Base-by-base conservation (phyloP, 1,140 invertebrate genomes). In the Macrosteles quadrilineatus region DNA sequence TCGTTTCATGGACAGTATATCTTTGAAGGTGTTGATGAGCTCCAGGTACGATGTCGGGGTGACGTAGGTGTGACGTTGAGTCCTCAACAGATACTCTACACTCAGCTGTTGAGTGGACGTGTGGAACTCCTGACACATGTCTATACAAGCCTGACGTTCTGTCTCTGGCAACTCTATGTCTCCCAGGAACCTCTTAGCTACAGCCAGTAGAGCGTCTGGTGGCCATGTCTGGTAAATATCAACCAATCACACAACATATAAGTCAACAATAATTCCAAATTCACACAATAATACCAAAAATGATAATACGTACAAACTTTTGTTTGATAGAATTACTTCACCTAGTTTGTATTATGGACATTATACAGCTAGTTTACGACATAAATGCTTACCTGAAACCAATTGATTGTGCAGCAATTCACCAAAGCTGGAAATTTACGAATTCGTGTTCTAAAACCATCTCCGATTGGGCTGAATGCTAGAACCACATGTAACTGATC, bases 361-460 rank as follows among this genome's bases (percentile, higher is more conserved):
- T n/a, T n/a, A n/a, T n/a, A n/a, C n/a, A n/a, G n/a, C n/a, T n/a
- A n/a, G n/a, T n/a, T n/a, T n/a, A n/a, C n/a, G n/a, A n/a, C n/a
- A n/a, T n/a, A n/a, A n/a, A 14, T 71, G 73, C 68, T 79, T 81
- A 94, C 94, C 84, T 98, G 94, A 81, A 98, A 95, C 96, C 96
- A 98, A 82, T 98, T 94, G 72, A 98, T 97, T 0, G 96, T 98
- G 77, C 96, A 98, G 78, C 96, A 98, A 79, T 97, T 98, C 25
- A 98, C 93, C 29, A 98, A 85, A 0, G 95, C 92, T 0, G 96
- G 96, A 80, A 98, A 99, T 80, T 95, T 98, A 69, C 95, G 83
- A 14, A 98, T 89, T 57, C 94, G 85, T 77, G 90, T 94, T 70
- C 95, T 85, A 79, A 98, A 91, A 14, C 85, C 85, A 69, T 90